Evolutionary conservation across 2,888 invertebrate species (phyloP).

Genomic region (Geophilus truncorum): DNA sequence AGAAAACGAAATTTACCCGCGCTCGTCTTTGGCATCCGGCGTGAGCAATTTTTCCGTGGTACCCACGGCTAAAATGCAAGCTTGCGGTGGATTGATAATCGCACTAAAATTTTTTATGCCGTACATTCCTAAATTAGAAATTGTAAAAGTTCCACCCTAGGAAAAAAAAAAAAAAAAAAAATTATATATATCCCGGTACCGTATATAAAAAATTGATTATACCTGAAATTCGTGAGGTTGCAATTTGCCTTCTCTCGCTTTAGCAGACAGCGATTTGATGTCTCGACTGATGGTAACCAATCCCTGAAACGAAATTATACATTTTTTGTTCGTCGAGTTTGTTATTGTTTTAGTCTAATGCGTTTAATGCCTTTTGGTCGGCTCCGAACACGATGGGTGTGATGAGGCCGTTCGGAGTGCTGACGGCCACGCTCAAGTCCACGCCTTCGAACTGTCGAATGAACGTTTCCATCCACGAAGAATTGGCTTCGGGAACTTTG

Average conservation of each 20-base stretch:
- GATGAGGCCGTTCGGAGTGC: slow-evolving; percentile 88
- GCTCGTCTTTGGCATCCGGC: slow-evolving; percentile 63
- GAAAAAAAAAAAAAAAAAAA: slow-evolving; percentile 38
- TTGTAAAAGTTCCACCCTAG: slow-evolving; percentile 84
- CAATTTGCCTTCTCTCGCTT: slow-evolving; percentile 82
- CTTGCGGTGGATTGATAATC: slow-evolving; percentile 86
- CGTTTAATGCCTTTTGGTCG: slow-evolving; percentile 70
- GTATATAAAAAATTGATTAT: background rate
- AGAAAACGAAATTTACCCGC: too few relatives aligned
- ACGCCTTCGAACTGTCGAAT: slow-evolving; percentile 88
- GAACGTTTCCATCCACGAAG: slow-evolving; percentile 87
- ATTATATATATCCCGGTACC: too few relatives aligned
- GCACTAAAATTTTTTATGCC: slow-evolving; percentile 83
- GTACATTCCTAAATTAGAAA: slow-evolving; percentile 95
- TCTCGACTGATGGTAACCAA: slow-evolving; percentile 73
- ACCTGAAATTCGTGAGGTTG: slow-evolving; percentile 88
- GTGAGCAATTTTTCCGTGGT: slow-evolving; percentile 69
- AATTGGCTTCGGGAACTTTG: slow-evolving; percentile 88
- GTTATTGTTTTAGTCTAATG: too few relatives aligned
- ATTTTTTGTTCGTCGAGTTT: slow-evolving; percentile 7
- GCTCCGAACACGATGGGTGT: slow-evolving; percentile 94
- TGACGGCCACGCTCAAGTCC: slow-evolving; percentile 95
- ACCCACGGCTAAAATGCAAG: slow-evolving; percentile 88
- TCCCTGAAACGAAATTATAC: slow-evolving; percentile 54
- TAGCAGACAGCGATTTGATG: slow-evolving; percentile 72